Evolutionary conservation across 1,140 invertebrate species (phyloP).

Genomic region (Nylanderia fulva): DNA sequence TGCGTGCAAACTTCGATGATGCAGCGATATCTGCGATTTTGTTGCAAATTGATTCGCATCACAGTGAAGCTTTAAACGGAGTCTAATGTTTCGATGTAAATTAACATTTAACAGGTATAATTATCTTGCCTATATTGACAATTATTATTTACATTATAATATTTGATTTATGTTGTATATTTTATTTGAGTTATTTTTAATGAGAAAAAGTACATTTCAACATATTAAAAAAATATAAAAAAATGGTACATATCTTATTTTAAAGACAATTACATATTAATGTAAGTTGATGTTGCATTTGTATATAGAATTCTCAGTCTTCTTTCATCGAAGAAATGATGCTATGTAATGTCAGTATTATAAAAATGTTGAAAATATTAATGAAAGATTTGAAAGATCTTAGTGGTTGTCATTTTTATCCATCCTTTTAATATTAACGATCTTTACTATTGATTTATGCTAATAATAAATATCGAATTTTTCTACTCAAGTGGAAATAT

Average conservation of each 20-base stretch:
- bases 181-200: background rate
- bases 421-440: background rate
- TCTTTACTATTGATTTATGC: background rate
- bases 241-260: too few species aligned
- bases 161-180: background rate
- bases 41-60: conserved; percentile 46
- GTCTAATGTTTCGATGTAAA: background rate
- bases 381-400: background rate
- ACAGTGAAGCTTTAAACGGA: background rate
- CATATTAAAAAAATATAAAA: too few species aligned
- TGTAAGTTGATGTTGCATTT: too few species aligned
- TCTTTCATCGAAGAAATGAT: too few species aligned
- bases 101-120: conserved; percentile 19
- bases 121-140: background rate
- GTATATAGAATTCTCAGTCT: background rate
- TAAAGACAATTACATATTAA: too few species aligned
- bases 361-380: background rate
- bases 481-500: background rate
- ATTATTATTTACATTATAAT: background rate
- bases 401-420: background rate
- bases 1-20: conserved; percentile 66
- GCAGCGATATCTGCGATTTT: conserved; percentile 47
- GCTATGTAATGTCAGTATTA: background rate
- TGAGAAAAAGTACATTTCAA: background rate
- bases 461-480: background rate